Percentiles rank a stretch among this genome's conserved stretches.
phyloP scores from a whole-genome alignment of 2,113 vertebrate species.

The Panthera uncia region DNA sequence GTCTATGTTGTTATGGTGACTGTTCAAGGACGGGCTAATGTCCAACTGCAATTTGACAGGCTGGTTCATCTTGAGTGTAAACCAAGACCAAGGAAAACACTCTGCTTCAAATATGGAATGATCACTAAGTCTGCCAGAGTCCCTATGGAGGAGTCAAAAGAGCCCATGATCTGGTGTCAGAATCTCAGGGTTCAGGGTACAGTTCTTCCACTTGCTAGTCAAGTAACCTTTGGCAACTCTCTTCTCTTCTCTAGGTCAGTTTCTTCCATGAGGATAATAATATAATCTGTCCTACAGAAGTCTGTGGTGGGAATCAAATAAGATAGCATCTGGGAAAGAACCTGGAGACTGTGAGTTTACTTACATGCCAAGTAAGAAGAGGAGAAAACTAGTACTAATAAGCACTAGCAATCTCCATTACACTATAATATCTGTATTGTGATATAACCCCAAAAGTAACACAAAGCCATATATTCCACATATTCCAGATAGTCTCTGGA shows the following conservation, averaged over 20 bases:
- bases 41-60: conserved; percentile 56
- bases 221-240: background rate
- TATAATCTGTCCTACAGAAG: background rate
- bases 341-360: background rate
- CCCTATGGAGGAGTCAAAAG: background rate
- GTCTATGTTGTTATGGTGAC: conserved; percentile 69
- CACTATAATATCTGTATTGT: background rate
- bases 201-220: background rate
- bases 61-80: conserved; percentile 55
- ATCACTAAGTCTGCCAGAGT: background rate
- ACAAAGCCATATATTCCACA: background rate
- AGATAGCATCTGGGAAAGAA: background rate
- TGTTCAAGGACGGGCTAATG: conserved; percentile 53
- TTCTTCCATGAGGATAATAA: background rate
- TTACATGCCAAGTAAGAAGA: background rate
- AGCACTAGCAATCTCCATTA: background rate
- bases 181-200: background rate
- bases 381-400: background rate
- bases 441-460: background rate
- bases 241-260: background rate
- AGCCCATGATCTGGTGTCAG: background rate
- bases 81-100: conserved; percentile 54
- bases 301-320: background rate
- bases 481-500: too few relatives aligned
- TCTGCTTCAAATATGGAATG: background rate